A percentile compares a stretch with the other conserved stretches of the same genome.
Conservation (phyloP, 2,113 vertebrate genomes). For the Eulemur rufifrons region DNA sequence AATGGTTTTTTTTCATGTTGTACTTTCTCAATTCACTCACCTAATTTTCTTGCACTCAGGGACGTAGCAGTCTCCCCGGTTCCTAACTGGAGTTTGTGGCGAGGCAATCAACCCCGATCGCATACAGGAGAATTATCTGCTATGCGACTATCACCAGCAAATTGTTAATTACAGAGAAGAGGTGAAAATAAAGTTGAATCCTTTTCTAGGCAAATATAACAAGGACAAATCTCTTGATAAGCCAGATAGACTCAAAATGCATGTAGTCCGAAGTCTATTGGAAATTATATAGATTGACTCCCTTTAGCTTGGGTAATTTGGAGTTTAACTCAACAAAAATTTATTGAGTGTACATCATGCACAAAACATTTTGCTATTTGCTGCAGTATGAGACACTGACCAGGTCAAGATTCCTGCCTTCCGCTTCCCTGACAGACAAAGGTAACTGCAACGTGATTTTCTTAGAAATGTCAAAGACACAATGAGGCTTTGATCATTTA, state of each 20-base stretch:
- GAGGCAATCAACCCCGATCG: background rate
- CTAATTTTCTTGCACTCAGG: background rate
- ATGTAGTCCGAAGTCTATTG: background rate
- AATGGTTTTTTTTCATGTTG: background rate
- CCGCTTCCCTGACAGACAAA: background rate
- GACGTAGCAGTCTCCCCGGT: accelerated
- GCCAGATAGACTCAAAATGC: background rate
- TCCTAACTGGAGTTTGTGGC: background rate
- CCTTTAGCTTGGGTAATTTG: background rate
- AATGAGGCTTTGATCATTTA: background rate
- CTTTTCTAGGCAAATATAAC: background rate
- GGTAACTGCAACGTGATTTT: accelerated
- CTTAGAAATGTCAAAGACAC: background rate
- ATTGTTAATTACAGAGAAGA: background rate
- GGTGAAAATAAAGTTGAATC: background rate
- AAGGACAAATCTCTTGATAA: background rate
- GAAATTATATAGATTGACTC: background rate
- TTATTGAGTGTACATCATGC: accelerated
- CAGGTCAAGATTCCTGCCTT: background rate
- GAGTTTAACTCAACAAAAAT: background rate
- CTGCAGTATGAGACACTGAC: accelerated
- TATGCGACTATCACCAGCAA: background rate
- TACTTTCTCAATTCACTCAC: background rate
- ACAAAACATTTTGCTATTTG: background rate
- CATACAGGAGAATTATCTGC: background rate